These are phyloP conservation scores for Cosmorhoe ocellata DNA, from an alignment of 2,888 invertebrate species.

Conservation along the genomic window DNA sequence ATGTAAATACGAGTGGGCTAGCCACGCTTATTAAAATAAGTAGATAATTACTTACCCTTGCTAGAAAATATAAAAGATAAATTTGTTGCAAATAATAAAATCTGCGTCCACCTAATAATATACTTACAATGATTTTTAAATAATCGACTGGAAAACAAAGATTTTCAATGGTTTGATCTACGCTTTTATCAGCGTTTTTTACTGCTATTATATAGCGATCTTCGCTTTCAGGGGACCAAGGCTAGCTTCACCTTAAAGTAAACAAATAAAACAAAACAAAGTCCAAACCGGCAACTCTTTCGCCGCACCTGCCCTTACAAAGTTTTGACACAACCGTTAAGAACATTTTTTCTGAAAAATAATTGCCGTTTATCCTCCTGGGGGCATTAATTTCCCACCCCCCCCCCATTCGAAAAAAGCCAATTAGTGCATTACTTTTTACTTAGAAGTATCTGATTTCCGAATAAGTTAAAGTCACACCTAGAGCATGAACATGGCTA, in stretches of 20 bases:
- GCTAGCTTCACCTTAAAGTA: slow-evolving; percentile 18
- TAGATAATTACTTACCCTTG: slow-evolving; percentile 17
- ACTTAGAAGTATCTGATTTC: slow-evolving; percentile 49
- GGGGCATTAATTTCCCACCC: slow-evolving; percentile 74
- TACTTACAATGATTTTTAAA: too few species aligned
- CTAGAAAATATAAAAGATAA: not conserved
- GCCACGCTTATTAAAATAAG: slow-evolving; percentile 46
- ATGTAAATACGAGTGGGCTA: slow-evolving; percentile 65
- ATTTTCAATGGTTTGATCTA: too few species aligned
- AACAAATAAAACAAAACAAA: slow-evolving; percentile 39
- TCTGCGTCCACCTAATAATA: too few species aligned
- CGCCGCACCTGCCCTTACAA: slow-evolving; percentile 69
- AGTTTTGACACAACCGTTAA: slow-evolving; percentile 68
- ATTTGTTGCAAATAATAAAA: too few species aligned
- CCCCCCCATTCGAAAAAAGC: slow-evolving; percentile 69
- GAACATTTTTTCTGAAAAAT: slow-evolving; percentile 68
- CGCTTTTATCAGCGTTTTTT: too few species aligned
- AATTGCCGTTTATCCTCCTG: slow-evolving; percentile 72
- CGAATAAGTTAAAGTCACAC: slow-evolving; percentile 37
- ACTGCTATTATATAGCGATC: too few species aligned
- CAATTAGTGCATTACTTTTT: slow-evolving; percentile 73
- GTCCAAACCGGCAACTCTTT: slow-evolving; percentile 50
- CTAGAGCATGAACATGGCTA: slow-evolving; percentile 23
- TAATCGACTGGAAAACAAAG: too few species aligned
- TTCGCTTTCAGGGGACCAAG: too few species aligned